Conservation (phyloP, 2,113 vertebrate species). For the Piprites chloris region DNA sequence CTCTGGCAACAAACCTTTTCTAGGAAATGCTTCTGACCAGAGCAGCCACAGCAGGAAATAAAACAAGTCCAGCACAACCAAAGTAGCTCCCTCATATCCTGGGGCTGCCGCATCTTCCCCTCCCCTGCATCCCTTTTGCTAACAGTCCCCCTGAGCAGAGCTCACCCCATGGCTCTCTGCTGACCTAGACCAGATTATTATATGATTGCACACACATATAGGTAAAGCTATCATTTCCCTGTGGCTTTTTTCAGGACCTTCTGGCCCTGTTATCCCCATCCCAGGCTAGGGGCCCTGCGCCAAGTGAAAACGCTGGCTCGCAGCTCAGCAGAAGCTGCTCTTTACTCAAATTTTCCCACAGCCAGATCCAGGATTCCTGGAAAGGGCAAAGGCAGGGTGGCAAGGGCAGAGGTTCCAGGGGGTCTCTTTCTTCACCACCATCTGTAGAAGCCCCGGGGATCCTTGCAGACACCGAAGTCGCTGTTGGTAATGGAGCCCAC, state of each 20-base stretch:
- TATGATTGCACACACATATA: accelerated
- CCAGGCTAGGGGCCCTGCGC: accelerated
- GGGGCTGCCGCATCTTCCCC: neutral
- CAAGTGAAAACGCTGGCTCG: accelerated
- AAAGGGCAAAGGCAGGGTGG: neutral
- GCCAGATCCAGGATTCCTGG: neutral
- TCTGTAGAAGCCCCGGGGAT: neutral
- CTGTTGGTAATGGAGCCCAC: conserved; percentile 78
- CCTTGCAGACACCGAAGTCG: conserved; percentile 72
- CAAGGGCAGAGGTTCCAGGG: accelerated
- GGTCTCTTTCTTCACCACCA: accelerated
- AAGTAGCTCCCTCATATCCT: neutral
- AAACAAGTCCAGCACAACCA: neutral
- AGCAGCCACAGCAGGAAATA: neutral
- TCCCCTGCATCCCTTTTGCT: neutral
- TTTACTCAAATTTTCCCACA: neutral
- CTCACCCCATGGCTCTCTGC: neutral
- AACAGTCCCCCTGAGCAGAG: neutral
- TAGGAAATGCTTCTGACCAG: neutral
- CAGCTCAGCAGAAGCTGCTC: neutral
- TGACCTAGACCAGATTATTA: accelerated
- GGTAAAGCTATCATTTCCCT: neutral
- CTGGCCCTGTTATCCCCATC: neutral
- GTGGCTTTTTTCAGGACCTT: neutral
- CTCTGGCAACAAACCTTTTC: neutral